These are phyloP conservation scores for Scaptomyza polygonia DNA, from an alignment of 2,888 invertebrate genomes.

Conservation along the genomic window DNA sequence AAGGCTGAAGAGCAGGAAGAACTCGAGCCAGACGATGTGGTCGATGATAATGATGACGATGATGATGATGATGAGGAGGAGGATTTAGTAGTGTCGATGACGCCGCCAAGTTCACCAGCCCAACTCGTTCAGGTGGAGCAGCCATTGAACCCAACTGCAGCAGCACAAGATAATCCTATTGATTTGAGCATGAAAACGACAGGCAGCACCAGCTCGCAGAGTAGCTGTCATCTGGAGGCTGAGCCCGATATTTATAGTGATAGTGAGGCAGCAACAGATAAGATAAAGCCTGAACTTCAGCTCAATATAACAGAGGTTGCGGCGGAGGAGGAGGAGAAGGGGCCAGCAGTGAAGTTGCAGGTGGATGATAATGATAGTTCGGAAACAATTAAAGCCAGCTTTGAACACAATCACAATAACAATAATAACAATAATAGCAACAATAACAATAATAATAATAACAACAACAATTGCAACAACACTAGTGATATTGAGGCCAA, in stretches of 20 bases:
- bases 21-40: conserved; percentile 56
- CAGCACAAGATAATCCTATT: conserved; percentile 89
- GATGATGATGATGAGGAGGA: conserved; percentile 84
- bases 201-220: conserved; percentile 84
- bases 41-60: conserved; percentile 85
- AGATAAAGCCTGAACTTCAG: background rate
- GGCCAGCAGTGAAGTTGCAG: conserved; percentile 9
- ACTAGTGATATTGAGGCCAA: conserved; percentile 58
- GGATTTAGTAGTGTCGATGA: conserved; percentile 86
- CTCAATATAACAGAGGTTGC: background rate
- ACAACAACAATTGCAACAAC: conserved; percentile 51
- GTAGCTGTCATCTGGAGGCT: conserved; percentile 66
- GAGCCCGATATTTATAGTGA: conserved; percentile 67
- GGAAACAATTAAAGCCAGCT: conserved; percentile 53
- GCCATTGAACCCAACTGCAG: conserved; percentile 30
- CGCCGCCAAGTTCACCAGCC: conserved; percentile 85
- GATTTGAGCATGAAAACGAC: conserved; percentile 90
- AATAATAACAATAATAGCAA: conserved; percentile 39
- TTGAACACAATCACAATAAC: conserved; percentile 39
- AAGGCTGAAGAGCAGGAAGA: conserved; percentile 32
- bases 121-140: conserved; percentile 56
- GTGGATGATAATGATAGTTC: conserved; percentile 39
- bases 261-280: conserved; percentile 26
- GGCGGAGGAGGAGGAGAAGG: background rate
- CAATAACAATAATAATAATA: conserved; percentile 47